Percentiles rank a stretch among this genome's conserved stretches.
Evolutionary conservation across 2,113 vertebrate genomes (phyloP).

Genomic region (Platichthys flesus): DNA sequence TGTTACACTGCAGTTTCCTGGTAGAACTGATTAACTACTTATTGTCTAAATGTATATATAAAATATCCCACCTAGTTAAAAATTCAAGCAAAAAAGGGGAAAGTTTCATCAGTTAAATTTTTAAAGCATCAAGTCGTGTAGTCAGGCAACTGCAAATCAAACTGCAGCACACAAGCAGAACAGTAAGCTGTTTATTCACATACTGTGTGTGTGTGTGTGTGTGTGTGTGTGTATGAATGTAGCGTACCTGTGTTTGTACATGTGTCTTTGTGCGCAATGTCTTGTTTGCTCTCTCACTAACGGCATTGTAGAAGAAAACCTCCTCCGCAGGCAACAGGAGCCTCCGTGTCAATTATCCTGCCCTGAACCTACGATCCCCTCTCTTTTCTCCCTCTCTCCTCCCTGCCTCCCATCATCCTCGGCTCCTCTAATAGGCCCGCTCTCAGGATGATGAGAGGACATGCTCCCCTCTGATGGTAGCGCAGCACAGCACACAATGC

Average conservation of each 20-base stretch:
- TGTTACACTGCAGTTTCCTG: too few species aligned
- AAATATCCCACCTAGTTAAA: too few species aligned
- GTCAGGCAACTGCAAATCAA: constrained; percentile 37
- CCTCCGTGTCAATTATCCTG: constrained; percentile 83
- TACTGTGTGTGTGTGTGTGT: not conserved
- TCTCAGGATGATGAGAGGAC: constrained; percentile 83
- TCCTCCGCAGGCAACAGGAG: constrained; percentile 75
- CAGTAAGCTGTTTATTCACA: constrained; percentile 34
- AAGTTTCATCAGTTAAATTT: too few species aligned
- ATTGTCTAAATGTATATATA: too few species aligned
- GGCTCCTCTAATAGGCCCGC: constrained; percentile 82
- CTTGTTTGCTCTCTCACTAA: constrained; percentile 77
- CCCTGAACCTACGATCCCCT: constrained; percentile 80
- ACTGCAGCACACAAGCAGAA: constrained; percentile 20
- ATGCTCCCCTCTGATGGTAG: constrained; percentile 81
- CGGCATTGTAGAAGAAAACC: constrained; percentile 68
- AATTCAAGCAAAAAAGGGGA: too few species aligned
- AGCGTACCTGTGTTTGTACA: constrained; percentile 36
- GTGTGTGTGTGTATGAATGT: constrained; percentile 6
- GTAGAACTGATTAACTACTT: too few species aligned
- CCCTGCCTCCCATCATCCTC: constrained; percentile 77
- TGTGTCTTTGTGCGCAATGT: constrained; percentile 51
- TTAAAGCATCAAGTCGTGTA: not conserved
- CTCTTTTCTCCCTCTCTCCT: constrained; percentile 68
- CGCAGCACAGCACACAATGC: constrained; percentile 74